These are phyloP conservation scores for Prunella strophiata DNA, from an alignment of 2,797 vertebrate species.

Conservation along the genomic window DNA sequence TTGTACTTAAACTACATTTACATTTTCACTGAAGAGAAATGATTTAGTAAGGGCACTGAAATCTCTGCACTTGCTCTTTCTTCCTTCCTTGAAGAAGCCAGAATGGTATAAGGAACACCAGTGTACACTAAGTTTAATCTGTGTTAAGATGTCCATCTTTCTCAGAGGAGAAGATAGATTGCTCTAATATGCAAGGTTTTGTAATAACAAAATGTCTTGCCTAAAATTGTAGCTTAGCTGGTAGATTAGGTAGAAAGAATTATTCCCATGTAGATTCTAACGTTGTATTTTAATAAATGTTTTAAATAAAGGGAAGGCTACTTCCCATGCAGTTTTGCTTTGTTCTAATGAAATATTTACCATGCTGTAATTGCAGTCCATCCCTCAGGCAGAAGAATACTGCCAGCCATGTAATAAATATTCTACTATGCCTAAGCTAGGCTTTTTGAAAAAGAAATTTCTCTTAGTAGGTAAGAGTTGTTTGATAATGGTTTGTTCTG, in stretches of 20 bases:
- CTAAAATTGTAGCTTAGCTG: conserved; percentile 26
- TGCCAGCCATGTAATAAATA: conserved; percentile 28
- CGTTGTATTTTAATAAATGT: conserved; percentile 69
- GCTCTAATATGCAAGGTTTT: conserved; percentile 39
- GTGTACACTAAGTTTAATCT: not conserved
- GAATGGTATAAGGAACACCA: not conserved
- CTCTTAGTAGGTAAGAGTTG: not conserved
- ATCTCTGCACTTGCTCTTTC: not conserved
- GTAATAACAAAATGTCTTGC: not conserved
- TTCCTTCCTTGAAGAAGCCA: not conserved
- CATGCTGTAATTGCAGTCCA: conserved; percentile 65
- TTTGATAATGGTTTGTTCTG: conserved; percentile 40
- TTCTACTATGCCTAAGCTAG: conserved; percentile 22
- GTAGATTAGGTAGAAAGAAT: conserved; percentile 30
- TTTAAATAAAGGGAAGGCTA: conserved; percentile 68
- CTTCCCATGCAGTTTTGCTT: conserved; percentile 65
- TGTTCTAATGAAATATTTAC: conserved; percentile 73
- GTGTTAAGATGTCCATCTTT: not conserved
- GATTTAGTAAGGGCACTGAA: not conserved
- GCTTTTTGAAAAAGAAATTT: conserved; percentile 16
- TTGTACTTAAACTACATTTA: not conserved
- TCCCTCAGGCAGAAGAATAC: conserved; percentile 62
- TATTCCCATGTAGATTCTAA: conserved; percentile 61
- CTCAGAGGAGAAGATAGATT: conserved; percentile 14
- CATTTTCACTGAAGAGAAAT: not conserved